These are phyloP conservation scores for Porites divaricata DNA, from an alignment of 92 coral and sea anemone genomes.

Conservation along the genomic window DNA sequence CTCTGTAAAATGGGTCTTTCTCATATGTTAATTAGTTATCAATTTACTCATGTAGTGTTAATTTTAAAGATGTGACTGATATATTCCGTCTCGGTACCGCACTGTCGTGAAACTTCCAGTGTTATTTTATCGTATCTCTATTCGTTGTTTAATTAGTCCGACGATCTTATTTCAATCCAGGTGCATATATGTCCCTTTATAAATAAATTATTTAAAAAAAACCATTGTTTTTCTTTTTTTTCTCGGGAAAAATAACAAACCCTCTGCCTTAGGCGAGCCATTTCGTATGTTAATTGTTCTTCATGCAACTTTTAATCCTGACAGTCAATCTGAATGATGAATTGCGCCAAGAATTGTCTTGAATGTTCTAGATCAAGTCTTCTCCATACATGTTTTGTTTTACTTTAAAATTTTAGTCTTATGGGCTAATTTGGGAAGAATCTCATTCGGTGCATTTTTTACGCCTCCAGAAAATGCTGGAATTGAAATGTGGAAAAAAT, in stretches of 20 bases:
- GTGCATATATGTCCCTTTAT: too few species aligned
- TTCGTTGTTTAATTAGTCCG: too few species aligned
- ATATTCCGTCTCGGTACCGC: too few species aligned
- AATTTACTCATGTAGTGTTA: too few species aligned
- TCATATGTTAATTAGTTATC: neutral
- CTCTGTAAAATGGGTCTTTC: neutral
- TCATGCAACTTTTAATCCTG: neutral
- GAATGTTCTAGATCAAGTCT: constrained; percentile 1
- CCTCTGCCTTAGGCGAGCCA: neutral
- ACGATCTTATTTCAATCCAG: too few species aligned
- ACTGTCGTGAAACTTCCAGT: too few species aligned
- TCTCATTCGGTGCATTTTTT: neutral
- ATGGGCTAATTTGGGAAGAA: neutral
- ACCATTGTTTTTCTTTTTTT: too few species aligned
- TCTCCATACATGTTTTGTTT: neutral
- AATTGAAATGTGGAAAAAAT: neutral
- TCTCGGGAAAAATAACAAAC: too few species aligned
- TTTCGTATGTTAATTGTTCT: neutral
- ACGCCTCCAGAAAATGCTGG: neutral
- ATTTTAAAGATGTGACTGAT: too few species aligned
- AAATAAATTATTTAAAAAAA: too few species aligned
- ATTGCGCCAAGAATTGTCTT: neutral
- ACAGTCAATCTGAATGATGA: neutral
- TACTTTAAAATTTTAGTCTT: neutral
- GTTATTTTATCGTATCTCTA: too few species aligned